A percentile compares a stretch with the other conserved stretches of the same genome.
phyloP scores from a whole-genome alignment of 2,888 invertebrate species.

The Imbricaverruca yamaguchii region DNA sequence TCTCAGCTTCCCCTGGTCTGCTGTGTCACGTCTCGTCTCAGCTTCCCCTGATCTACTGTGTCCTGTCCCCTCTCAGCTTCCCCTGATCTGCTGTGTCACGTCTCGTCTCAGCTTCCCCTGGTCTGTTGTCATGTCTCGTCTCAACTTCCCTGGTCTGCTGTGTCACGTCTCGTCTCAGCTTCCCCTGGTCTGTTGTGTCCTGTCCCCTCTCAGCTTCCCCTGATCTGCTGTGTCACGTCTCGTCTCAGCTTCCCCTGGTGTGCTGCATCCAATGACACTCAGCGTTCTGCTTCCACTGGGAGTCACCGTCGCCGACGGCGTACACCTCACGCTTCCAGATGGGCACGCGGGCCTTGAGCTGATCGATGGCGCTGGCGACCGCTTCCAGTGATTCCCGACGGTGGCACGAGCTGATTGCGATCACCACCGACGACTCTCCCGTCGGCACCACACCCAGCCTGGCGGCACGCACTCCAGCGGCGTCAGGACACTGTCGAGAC shows the following conservation, averaged over 20 bases:
- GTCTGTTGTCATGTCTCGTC: no score
- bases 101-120: no score
- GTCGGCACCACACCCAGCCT: slow-evolving; percentile 75
- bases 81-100: no score
- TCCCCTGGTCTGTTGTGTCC: background rate
- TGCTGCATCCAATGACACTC: background rate
- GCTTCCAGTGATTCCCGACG: slow-evolving; percentile 72
- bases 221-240: background rate
- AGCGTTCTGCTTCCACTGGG: background rate
- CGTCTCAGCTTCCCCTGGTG: background rate
- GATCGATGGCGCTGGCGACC: slow-evolving; percentile 72
- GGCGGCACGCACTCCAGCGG: slow-evolving; percentile 26
- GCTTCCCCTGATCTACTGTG: no score
- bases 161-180: no score
- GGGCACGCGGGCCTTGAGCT: slow-evolving; percentile 76
- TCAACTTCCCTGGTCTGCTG: no score
- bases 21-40: no score
- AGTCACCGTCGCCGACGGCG: slow-evolving; percentile 41
- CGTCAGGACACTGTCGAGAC: no score
- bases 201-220: background rate
- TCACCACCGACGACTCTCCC: slow-evolving; percentile 77
- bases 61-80: no score
- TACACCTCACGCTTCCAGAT: slow-evolving; percentile 97
- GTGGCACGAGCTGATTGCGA: slow-evolving; percentile 84
- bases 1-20: no score